Percentiles rank a stretch among this genome's conserved stretches.
Conservation (phyloP, 2,888 invertebrate species). For the Tineola bisselliella region DNA sequence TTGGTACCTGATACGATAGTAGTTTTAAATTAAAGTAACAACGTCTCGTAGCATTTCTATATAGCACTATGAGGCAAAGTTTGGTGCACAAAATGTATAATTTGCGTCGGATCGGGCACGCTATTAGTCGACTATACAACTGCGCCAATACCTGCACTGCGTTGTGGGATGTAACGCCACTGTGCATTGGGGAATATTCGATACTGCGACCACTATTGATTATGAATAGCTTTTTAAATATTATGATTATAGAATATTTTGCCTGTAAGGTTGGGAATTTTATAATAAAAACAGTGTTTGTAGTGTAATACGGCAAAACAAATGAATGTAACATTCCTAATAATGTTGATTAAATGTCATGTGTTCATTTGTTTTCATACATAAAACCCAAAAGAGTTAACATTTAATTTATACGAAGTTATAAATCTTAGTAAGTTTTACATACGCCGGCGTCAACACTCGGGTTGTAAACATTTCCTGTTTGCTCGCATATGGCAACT, state of each 20-base stretch:
- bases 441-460: background rate
- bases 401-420: background rate
- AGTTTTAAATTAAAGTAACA: background rate
- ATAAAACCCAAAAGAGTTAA: too few species aligned
- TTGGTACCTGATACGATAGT: background rate
- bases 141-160: slow-evolving; percentile 9
- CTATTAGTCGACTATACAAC: background rate
- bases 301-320: too few species aligned
- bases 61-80: background rate
- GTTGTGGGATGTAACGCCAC: background rate
- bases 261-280: too few species aligned
- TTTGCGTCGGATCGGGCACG: background rate
- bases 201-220: background rate
- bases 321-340: too few species aligned
- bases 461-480: background rate
- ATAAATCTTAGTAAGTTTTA: background rate
- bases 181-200: background rate
- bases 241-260: too few species aligned
- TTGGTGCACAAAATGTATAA: background rate
- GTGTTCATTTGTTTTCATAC: too few species aligned
- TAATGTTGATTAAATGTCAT: too few species aligned
- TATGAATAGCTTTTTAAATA: too few species aligned
- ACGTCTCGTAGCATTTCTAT: background rate
- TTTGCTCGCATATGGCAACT: background rate
- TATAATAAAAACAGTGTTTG: too few species aligned